phyloP scores from a whole-genome alignment of 2,888 invertebrate genomes.

The Ichneumoninae sp. region DNA sequence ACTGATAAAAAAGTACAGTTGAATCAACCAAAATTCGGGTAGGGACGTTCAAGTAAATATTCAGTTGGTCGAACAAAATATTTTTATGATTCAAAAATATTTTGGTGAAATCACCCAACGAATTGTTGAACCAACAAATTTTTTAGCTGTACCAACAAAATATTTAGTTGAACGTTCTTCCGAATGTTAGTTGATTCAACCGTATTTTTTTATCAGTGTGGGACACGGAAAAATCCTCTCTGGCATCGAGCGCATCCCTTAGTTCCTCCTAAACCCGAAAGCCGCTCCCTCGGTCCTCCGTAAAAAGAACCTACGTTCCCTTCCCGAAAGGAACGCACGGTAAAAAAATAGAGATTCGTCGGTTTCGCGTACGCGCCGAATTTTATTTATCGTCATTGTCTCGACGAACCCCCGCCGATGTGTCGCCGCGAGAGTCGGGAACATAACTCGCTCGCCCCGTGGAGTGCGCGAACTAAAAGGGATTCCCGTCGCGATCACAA shows the following conservation, averaged over 20 bases:
- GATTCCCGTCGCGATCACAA: conserved; percentile 62
- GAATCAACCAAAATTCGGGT: too few species aligned
- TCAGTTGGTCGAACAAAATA: too few species aligned
- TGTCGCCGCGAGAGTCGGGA: conserved; percentile 24
- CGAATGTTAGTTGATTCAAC: too few species aligned
- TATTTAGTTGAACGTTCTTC: too few species aligned
- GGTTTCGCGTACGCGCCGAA: not conserved
- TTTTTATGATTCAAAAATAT: too few species aligned
- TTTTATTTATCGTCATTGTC: conserved; percentile 40
- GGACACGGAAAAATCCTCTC: conserved; percentile 34
- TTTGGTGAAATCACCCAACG: too few species aligned
- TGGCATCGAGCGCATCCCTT: conserved; percentile 2
- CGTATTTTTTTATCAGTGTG: too few species aligned
- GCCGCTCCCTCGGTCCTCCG: conserved; percentile 11
- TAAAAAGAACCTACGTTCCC: not conserved
- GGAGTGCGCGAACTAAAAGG: conserved; percentile 37
- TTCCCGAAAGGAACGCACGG: not conserved
- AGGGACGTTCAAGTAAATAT: too few species aligned
- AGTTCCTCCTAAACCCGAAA: conserved; percentile 29
- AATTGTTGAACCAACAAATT: too few species aligned
- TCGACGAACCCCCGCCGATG: conserved; percentile 29
- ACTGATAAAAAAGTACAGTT: too few species aligned
- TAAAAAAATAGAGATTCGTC: not conserved
- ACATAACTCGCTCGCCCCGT: conserved; percentile 18
- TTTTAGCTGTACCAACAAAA: too few species aligned